Conservation (phyloP, 2,888 invertebrate genomes). For the Liposcelis brunnea region DNA sequence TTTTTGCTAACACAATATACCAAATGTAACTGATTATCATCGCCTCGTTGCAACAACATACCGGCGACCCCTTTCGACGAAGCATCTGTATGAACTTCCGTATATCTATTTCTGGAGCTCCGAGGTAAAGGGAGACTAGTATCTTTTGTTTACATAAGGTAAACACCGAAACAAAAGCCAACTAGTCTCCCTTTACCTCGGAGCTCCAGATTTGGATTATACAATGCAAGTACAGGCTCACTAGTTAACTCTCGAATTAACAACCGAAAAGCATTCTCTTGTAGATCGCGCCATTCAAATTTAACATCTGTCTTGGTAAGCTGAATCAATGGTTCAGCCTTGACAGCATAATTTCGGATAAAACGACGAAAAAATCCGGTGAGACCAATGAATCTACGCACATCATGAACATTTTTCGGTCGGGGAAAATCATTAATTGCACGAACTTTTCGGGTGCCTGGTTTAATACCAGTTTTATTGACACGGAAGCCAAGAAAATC, state of each 20-base stretch:
- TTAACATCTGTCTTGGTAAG: not conserved
- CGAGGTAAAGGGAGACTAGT: too few species aligned
- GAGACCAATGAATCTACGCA: not conserved
- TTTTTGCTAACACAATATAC: constrained; percentile 22
- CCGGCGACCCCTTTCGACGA: constrained; percentile 20
- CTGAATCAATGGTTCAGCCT: constrained; percentile 3
- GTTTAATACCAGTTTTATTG: too few species aligned
- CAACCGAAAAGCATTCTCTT: constrained; percentile 16
- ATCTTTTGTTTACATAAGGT: too few species aligned
- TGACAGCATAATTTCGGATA: constrained; percentile 1
- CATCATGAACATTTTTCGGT: not conserved
- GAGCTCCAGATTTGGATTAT: constrained; percentile 16
- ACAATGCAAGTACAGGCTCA: constrained; percentile 20
- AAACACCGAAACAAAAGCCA: too few species aligned
- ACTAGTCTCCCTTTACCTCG: too few species aligned
- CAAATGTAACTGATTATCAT: constrained; percentile 19
- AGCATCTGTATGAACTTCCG: constrained; percentile 20
- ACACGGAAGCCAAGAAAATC: too few species aligned
- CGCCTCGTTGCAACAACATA: constrained; percentile 19
- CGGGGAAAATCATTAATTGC: too few species aligned
- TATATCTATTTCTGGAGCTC: too few species aligned
- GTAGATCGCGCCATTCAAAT: constrained; percentile 7
- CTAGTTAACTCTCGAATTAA: constrained; percentile 13
- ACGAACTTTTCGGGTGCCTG: too few species aligned
- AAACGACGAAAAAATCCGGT: constrained; percentile 11